phyloP scores from a whole-genome alignment of 1,140 invertebrate species.

The Macrocentrus cingulum region DNA sequence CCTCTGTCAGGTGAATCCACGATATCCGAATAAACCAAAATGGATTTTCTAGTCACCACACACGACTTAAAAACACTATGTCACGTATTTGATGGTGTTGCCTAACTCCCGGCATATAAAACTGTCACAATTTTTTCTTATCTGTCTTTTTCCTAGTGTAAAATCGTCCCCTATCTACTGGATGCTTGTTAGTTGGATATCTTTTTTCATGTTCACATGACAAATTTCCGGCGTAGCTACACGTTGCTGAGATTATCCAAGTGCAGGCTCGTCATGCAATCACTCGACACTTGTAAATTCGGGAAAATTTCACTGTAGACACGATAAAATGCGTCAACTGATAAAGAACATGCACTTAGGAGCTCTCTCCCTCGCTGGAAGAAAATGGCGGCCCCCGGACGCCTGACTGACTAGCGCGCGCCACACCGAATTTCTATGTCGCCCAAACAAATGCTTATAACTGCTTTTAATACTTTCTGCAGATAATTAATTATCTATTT shows the following conservation, averaged over 20 bases:
- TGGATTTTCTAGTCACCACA: conserved; percentile 15
- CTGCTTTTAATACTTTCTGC: background rate
- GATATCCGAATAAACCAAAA: too few relatives aligned
- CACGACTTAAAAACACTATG: conserved; percentile 32
- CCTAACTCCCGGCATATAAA: conserved; percentile 13
- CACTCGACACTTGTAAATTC: too few relatives aligned
- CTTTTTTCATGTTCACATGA: background rate
- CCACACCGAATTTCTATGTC: conserved; percentile 36
- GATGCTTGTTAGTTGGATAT: background rate
- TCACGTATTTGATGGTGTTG: conserved; percentile 17
- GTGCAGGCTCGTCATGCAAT: conserved; percentile 25
- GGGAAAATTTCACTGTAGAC: too few relatives aligned
- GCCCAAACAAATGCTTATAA: conserved; percentile 6
- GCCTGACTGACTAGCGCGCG: conserved; percentile 43
- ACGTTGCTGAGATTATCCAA: conserved; percentile 26
- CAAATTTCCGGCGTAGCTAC: background rate
- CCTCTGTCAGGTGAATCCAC: too few relatives aligned
- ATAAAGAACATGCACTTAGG: conserved; percentile 31
- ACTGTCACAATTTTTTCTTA: conserved; percentile 13
- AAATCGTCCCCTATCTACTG: conserved; percentile 5
- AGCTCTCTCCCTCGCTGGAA: conserved; percentile 51
- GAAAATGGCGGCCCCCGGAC: conserved; percentile 55
- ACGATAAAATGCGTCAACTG: conserved; percentile 29
- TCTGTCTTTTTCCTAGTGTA: conserved; percentile 14
- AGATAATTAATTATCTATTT: conserved; percentile 5